Evolutionary conservation across 2,888 invertebrate genomes (phyloP).

Genomic region (Volucella bombylans): DNA sequence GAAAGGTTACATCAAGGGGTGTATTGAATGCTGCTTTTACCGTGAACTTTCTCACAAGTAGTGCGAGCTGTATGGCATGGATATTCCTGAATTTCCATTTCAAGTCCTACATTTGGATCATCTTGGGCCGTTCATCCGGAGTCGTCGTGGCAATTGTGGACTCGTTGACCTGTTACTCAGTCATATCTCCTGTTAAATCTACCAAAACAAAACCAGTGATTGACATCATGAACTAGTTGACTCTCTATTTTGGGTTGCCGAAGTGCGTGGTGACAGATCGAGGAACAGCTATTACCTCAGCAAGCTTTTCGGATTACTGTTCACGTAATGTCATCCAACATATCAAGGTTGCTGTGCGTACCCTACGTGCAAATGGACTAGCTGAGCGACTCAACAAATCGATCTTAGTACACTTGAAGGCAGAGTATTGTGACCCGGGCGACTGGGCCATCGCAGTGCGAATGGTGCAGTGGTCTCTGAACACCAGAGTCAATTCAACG

Average conservation of each 20-base stretch:
- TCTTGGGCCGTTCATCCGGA: conserved; percentile 33
- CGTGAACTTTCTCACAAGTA: conserved; percentile 14
- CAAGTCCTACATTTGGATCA: conserved; percentile 11
- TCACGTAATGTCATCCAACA: background rate
- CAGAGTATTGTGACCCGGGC: background rate
- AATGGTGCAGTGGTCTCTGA: conserved; percentile 44
- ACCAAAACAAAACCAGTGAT: conserved; percentile 47
- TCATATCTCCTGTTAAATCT: conserved; percentile 46
- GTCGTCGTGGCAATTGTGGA: conserved; percentile 26
- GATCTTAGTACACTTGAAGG: conserved; percentile 25
- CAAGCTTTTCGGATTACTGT: conserved; percentile 28
- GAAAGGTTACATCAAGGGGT: conserved; percentile 40
- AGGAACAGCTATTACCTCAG: conserved; percentile 56
- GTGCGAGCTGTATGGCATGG: conserved; percentile 32
- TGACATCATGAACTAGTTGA: conserved; percentile 15
- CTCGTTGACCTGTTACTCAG: conserved; percentile 46
- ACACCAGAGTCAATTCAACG: conserved; percentile 6
- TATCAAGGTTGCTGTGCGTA: conserved; percentile 52
- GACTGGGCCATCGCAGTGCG: conserved; percentile 1
- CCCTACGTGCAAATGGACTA: conserved; percentile 36
- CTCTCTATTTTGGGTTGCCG: conserved; percentile 34
- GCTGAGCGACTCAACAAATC: conserved; percentile 45
- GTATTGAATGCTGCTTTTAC: conserved; percentile 34
- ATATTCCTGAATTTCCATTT: conserved; percentile 26
- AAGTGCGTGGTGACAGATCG: conserved; percentile 46